phyloP scores from a whole-genome alignment of 2,797 vertebrate genomes.

The Adrianichthys oophorus region DNA sequence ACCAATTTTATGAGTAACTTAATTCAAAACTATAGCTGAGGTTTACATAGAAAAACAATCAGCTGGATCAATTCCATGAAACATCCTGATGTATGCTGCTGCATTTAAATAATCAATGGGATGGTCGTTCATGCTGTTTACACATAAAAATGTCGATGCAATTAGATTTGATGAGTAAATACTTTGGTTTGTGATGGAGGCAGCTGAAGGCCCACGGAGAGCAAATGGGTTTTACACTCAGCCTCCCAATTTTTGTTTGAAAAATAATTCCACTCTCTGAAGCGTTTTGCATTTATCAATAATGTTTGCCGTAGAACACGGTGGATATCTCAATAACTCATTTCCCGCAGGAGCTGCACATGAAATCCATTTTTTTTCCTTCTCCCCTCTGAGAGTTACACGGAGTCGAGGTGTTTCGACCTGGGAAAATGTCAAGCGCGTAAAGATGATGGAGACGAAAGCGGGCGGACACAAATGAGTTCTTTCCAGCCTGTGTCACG shows the following conservation, averaged over 20 bases:
- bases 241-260: slow-evolving; percentile 6
- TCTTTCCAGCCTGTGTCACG: slow-evolving; percentile 1
- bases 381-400: slow-evolving; percentile 14
- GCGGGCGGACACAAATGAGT: slow-evolving; percentile 3
- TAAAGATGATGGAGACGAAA: slow-evolving; percentile 16
- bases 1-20: too few species aligned
- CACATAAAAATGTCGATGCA: slow-evolving; percentile 23
- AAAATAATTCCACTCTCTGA: slow-evolving; percentile 32
- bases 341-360: slow-evolving; percentile 10
- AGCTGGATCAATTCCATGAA: neutral
- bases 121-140: slow-evolving; percentile 8
- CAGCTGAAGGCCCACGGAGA: slow-evolving; percentile 2
- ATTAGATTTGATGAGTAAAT: slow-evolving; percentile 37
- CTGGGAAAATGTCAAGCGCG: slow-evolving; percentile 13
- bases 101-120: slow-evolving; percentile 15
- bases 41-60: neutral
- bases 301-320: slow-evolving; percentile 15
- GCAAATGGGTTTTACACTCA: slow-evolving; percentile 4
- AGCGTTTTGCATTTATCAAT: slow-evolving; percentile 19
- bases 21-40: neutral
- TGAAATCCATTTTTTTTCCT: slow-evolving; percentile 5
- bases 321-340: slow-evolving; percentile 20
- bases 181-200: slow-evolving; percentile 25
- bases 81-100: slow-evolving; percentile 1
- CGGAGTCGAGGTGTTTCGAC: slow-evolving; percentile 17